A percentile compares a stretch with the other conserved stretches of the same genome.
These are phyloP conservation scores for Campylomormyrus numenius DNA, from an alignment of 2,113 vertebrate species.

Conservation along the genomic window DNA sequence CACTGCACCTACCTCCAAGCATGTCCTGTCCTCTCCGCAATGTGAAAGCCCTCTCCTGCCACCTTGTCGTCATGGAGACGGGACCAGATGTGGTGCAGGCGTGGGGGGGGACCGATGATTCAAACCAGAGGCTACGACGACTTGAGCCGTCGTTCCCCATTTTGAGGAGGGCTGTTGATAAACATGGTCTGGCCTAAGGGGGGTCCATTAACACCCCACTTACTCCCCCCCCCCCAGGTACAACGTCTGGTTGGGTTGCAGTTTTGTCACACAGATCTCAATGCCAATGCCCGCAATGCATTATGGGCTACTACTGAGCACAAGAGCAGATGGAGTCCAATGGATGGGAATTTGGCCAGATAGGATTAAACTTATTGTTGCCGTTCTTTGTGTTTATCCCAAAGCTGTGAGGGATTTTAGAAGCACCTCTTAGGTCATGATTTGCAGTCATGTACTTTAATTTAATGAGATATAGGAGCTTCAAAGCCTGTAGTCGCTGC, in stretches of 20 bases:
- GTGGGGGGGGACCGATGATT: not conserved
- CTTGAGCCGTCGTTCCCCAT: not conserved
- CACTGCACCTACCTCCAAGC: not conserved
- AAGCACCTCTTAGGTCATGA: not conserved
- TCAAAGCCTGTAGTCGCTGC: not conserved
- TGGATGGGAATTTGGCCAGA: not conserved
- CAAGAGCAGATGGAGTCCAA: not conserved
- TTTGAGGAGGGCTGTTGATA: not conserved
- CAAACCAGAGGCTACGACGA: not conserved
- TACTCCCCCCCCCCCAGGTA: not conserved
- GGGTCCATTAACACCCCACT: not conserved
- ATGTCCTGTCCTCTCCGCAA: not conserved
- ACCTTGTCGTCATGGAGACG: constrained; percentile 16
- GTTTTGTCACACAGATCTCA: not conserved
- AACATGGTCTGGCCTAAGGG: not conserved
- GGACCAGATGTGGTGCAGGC: not conserved
- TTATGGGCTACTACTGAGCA: not conserved
- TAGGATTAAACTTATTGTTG: not conserved
- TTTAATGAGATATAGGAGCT: not conserved
- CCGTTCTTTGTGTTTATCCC: not conserved
- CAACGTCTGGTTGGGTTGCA: not conserved
- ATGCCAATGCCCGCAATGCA: not conserved
- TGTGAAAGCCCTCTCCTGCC: not conserved
- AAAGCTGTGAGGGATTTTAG: not conserved
- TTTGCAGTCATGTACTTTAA: not conserved